Evolutionary conservation across 2,113 vertebrate species (phyloP).

Genomic region (Ornithorhynchus anatinus): DNA sequence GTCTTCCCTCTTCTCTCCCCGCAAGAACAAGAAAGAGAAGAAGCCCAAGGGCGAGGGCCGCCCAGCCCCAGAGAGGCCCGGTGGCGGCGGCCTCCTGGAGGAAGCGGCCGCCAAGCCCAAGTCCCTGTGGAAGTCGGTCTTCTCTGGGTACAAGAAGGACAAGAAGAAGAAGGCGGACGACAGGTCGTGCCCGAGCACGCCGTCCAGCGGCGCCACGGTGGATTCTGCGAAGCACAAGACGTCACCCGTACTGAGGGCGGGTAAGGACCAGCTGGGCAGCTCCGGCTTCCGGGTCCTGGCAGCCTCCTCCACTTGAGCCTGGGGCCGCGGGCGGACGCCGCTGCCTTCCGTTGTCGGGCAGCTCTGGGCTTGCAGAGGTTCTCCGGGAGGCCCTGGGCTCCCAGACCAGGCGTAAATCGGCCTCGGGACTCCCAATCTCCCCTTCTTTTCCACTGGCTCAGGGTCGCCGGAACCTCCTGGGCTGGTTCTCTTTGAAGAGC

Average conservation of each 20-base stretch:
- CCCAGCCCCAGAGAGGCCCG: constrained; percentile 72
- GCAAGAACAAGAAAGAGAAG: constrained; percentile 96
- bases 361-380: too few relatives aligned
- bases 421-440: too few relatives aligned
- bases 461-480: too few relatives aligned
- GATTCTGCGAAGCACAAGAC: constrained; percentile 83
- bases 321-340: too few relatives aligned
- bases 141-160: constrained; percentile 96
- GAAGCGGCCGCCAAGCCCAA: constrained; percentile 86
- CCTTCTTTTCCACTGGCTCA: too few relatives aligned
- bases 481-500: too few relatives aligned
- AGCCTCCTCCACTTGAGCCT: too few relatives aligned
- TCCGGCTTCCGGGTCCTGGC: accelerated
- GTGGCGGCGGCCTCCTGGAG: constrained; percentile 51
- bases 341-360: too few relatives aligned
- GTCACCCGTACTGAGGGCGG: constrained; percentile 74
- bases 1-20: constrained; percentile 92
- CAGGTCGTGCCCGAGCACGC: constrained; percentile 88
- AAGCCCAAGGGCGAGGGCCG: constrained; percentile 87
- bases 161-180: constrained; percentile 91
- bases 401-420: too few relatives aligned
- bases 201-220: constrained; percentile 86
- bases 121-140: constrained; percentile 94
- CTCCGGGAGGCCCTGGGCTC: too few relatives aligned
- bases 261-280: constrained; percentile 50